Evolutionary conservation across 2,113 vertebrate genomes (phyloP).

Genomic region (Callopanchax toddi): DNA sequence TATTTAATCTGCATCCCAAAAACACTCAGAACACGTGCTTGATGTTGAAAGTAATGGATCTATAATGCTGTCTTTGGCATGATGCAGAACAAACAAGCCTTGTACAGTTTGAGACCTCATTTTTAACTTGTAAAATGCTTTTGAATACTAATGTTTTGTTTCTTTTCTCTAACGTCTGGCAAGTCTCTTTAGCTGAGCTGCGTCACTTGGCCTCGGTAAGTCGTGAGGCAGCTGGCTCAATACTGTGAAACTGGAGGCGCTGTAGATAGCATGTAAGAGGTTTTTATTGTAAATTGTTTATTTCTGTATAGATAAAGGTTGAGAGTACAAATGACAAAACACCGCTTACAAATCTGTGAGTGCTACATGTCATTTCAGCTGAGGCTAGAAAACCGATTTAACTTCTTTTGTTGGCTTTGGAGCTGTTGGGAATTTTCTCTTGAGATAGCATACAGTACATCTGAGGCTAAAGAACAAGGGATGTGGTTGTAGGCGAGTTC

Average conservation of each 20-base stretch:
- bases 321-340: conserved; percentile 69
- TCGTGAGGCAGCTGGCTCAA: conserved; percentile 70
- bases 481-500: conserved; percentile 20
- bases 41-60: conserved; percentile 63
- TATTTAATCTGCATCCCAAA: conserved; percentile 69
- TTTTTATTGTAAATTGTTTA: conserved; percentile 77
- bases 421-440: conserved; percentile 34
- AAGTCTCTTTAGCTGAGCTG: conserved; percentile 74
- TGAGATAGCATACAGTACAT: conserved; percentile 25
- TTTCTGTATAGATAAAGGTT: conserved; percentile 79
- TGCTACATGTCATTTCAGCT: conserved; percentile 52
- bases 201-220: conserved; percentile 47
- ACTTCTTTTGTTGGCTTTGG: conserved; percentile 26
- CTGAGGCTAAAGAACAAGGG: conserved; percentile 48
- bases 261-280: conserved; percentile 79
- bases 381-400: conserved; percentile 47
- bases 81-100: conserved; percentile 77
- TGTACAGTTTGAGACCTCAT: conserved; percentile 76
- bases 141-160: conserved; percentile 59
- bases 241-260: conserved; percentile 84
- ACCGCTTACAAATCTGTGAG: conserved; percentile 55
- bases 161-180: conserved; percentile 55
- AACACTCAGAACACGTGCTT: conserved; percentile 56
- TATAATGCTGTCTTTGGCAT: conserved; percentile 63
- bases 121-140: conserved; percentile 78